A percentile compares a stretch with the other conserved stretches of the same genome.
phyloP scores from a whole-genome alignment of 2,797 vertebrate species.

The Microctenopoma lineatum region DNA sequence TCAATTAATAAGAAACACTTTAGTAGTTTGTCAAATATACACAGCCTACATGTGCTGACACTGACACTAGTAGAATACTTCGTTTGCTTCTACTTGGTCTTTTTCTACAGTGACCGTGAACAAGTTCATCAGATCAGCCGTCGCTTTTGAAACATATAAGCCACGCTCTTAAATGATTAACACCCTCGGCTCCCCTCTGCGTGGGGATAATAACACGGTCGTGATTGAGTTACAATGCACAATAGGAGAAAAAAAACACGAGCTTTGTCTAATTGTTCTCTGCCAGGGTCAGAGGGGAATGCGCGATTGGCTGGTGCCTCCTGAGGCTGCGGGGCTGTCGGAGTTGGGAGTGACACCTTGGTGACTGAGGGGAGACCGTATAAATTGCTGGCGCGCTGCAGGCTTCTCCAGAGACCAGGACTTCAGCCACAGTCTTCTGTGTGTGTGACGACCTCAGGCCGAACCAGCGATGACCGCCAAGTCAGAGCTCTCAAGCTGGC shows the following conservation, averaged over 20 bases:
- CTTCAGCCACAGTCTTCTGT: constrained; percentile 24
- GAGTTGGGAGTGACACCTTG: constrained; percentile 70
- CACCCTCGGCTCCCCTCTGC: constrained; percentile 49
- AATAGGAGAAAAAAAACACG: constrained; percentile 60
- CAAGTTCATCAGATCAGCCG: constrained; percentile 16
- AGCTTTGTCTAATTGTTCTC: constrained; percentile 76
- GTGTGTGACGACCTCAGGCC: constrained; percentile 41
- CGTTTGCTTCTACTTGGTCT: no score
- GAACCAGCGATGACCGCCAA: constrained; percentile 75
- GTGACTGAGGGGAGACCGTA: constrained; percentile 62
- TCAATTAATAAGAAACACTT: background rate
- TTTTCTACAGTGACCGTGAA: background rate
- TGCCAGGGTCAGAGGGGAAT: constrained; percentile 68
- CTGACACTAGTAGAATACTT: no score
- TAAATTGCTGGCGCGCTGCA: constrained; percentile 53
- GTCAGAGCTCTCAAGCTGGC: constrained; percentile 74
- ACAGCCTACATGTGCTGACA: no score
- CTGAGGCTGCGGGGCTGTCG: constrained; percentile 65
- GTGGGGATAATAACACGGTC: constrained; percentile 63
- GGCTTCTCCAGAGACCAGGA: constrained; percentile 41
- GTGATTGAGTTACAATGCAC: constrained; percentile 81
- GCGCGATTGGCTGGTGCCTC: constrained; percentile 74
- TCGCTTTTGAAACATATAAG: constrained; percentile 13
- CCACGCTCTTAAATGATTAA: constrained; percentile 70
- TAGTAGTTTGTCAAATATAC: background rate